A percentile compares a stretch with the other conserved stretches of the same genome.
phyloP scores from a whole-genome alignment of 2,797 vertebrate genomes.

The Sphaeramia orbicularis region DNA sequence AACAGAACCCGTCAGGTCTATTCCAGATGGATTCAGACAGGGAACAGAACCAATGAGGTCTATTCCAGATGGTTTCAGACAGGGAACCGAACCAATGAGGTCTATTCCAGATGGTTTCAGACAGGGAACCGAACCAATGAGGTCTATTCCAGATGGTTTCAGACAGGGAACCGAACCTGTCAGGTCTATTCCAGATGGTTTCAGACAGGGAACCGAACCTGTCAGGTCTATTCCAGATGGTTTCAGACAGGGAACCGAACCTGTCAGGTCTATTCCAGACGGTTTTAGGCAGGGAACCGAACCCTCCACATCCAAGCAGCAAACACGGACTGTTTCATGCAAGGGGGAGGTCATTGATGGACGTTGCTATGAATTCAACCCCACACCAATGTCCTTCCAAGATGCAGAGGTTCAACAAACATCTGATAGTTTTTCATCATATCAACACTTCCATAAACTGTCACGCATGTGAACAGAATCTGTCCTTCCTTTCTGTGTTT shows the following conservation, averaged over 20 bases:
- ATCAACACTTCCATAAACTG: constrained; percentile 1
- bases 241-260: constrained; percentile 40
- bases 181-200: background rate
- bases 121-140: constrained; percentile 19
- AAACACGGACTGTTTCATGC: constrained; percentile 39
- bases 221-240: background rate
- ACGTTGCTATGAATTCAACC: constrained; percentile 79
- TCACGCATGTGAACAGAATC: background rate
- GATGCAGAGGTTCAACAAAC: constrained; percentile 75
- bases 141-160: constrained; percentile 2
- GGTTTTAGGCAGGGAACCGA: constrained; percentile 49
- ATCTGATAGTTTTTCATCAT: background rate
- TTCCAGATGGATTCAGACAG: constrained; percentile 17
- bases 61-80: constrained; percentile 24
- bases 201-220: constrained; percentile 42
- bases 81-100: constrained; percentile 11
- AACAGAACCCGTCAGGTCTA: background rate
- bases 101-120: constrained; percentile 13
- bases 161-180: constrained; percentile 39
- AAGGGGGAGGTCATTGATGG: constrained; percentile 72
- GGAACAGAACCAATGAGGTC: constrained; percentile 13
- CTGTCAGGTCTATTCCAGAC: accelerated
- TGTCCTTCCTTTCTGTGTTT: constrained; percentile 2
- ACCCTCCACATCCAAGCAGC: background rate
- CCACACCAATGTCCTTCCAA: constrained; percentile 65